phyloP scores from a whole-genome alignment of 1,140 invertebrate species.

The Ctenoplectra terminalis region DNA sequence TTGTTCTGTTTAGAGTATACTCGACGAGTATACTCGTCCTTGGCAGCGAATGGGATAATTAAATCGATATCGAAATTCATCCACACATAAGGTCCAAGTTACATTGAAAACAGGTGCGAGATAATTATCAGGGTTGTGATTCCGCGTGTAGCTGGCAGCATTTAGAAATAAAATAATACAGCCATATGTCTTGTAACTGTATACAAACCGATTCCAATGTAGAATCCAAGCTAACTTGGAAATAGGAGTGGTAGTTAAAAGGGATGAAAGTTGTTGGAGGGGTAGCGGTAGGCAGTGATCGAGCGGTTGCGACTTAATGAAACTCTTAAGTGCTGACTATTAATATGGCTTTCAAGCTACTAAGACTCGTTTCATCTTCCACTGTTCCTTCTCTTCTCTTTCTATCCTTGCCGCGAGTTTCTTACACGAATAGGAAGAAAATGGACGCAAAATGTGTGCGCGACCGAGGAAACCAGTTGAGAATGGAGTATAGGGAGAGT shows the following conservation, averaged over 20 bases:
- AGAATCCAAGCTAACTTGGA: conserved; percentile 18
- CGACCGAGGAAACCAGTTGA: conserved; percentile 11
- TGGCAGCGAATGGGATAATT: too few relatives aligned
- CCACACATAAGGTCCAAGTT: accelerated
- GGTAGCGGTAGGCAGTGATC: conserved; percentile 77
- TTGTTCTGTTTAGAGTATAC: too few relatives aligned
- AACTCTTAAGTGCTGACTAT: conserved; percentile 82
- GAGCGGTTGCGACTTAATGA: conserved; percentile 81
- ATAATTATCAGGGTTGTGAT: not conserved
- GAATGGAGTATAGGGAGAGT: not conserved
- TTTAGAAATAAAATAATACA: not conserved
- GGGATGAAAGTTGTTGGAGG: conserved; percentile 61
- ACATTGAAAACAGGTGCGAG: not conserved
- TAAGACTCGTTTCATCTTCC: conserved; percentile 53
- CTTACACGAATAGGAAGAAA: conserved; percentile 19
- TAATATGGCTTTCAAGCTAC: conserved; percentile 79
- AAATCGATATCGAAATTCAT: not conserved
- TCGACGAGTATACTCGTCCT: too few relatives aligned
- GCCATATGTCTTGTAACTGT: not conserved
- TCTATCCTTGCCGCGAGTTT: conserved; percentile 27
- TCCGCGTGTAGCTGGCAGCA: conserved; percentile 3
- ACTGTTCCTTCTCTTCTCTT: conserved; percentile 14
- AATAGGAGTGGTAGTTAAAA: conserved; percentile 42
- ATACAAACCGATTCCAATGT: not conserved
- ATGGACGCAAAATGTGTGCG: conserved; percentile 17